Percentiles rank a stretch among this genome's conserved stretches.
Conservation (phyloP, 37 sponge, comb jelly and placozoan genomes). For the Dysidea cf. avara region DNA sequence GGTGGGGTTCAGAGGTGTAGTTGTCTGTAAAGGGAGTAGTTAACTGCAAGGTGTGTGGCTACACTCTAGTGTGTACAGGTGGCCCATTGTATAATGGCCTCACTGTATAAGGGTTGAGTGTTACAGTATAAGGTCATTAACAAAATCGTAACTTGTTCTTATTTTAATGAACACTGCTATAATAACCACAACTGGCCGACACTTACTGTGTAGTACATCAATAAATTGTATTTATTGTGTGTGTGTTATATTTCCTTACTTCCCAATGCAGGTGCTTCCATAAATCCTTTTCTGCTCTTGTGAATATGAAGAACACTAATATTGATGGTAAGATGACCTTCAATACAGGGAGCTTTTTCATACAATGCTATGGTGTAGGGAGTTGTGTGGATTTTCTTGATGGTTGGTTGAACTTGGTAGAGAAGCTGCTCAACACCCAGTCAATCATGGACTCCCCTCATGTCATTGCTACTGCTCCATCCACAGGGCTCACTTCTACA, state of each 20-base stretch:
- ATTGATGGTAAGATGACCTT: too few relatives aligned
- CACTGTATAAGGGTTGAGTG: conserved; percentile 57
- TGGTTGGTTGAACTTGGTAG: conserved; percentile 85
- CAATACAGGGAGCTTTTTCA: too few relatives aligned
- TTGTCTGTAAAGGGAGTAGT: background rate
- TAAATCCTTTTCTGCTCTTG: too few relatives aligned
- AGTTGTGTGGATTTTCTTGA: conserved; percentile 80
- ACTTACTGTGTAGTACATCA: too few relatives aligned
- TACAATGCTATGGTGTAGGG: conserved; percentile 7
- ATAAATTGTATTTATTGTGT: too few relatives aligned
- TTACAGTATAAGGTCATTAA: conserved; percentile 1
- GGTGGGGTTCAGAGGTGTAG: background rate
- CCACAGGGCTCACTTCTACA: conserved; percentile 38
- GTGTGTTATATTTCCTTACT: too few relatives aligned
- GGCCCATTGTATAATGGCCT: background rate
- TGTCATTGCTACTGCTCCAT: conserved; percentile 45
- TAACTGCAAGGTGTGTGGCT: background rate
- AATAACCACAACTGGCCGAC: too few relatives aligned
- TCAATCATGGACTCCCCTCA: conserved; percentile 78
- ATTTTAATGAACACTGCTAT: too few relatives aligned
- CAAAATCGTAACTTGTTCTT: too few relatives aligned
- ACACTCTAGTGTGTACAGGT: conserved; percentile 43
- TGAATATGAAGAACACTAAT: too few relatives aligned
- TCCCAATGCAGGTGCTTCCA: too few relatives aligned
- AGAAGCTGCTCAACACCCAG: conserved; percentile 79